Percentiles rank a stretch among this genome's conserved stretches.
These are phyloP conservation scores for Microcebus jonahi DNA, from an alignment of 2,113 vertebrate species.

Conservation along the genomic window DNA sequence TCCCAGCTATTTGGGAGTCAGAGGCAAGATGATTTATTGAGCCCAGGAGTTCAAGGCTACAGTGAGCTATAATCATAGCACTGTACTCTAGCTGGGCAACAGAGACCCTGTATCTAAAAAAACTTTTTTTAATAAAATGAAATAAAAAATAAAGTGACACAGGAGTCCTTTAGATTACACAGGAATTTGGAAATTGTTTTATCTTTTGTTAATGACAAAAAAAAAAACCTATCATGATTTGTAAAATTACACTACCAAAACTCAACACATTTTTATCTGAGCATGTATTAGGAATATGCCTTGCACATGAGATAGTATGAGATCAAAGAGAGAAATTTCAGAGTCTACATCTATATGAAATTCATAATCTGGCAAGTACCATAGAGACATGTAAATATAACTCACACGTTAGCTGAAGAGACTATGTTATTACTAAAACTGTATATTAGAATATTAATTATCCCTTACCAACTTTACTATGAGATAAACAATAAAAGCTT, in stretches of 20 bases:
- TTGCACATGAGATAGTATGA: background rate
- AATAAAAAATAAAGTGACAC: background rate
- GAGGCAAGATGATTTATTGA: too few relatives aligned
- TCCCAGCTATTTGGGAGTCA: too few relatives aligned
- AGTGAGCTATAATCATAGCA: too few relatives aligned
- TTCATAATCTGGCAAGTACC: background rate
- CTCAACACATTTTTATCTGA: constrained; percentile 35
- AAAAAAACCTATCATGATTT: background rate
- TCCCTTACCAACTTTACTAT: background rate
- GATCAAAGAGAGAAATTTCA: constrained; percentile 22
- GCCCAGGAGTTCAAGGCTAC: too few relatives aligned
- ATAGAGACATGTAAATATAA: background rate
- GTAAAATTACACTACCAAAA: background rate
- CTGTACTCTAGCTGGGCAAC: too few relatives aligned
- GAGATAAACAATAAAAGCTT: constrained; percentile 48
- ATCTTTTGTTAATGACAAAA: constrained; percentile 21
- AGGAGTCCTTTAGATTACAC: background rate
- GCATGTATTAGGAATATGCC: background rate
- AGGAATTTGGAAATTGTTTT: background rate
- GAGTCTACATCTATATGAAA: background rate
- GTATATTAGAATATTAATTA: constrained; percentile 33
- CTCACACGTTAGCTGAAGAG: background rate
- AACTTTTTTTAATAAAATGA: too few relatives aligned
- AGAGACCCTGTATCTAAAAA: too few relatives aligned
- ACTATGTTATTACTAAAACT: background rate